phyloP scores from a whole-genome alignment of 1,140 invertebrate species.

The Plodia interpunctella region DNA sequence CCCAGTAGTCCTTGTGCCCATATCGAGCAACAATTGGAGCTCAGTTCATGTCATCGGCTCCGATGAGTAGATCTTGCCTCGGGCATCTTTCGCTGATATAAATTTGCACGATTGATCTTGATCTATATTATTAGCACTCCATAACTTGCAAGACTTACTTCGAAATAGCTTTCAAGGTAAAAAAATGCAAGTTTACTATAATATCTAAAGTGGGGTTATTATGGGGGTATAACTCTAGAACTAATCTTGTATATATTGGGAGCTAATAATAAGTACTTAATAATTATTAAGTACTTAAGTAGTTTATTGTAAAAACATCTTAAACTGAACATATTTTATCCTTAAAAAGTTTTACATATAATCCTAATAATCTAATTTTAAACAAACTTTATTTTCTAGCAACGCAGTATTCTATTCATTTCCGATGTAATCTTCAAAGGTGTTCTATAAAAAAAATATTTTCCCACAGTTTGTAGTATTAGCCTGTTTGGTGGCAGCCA shows the following conservation, averaged over 20 bases:
- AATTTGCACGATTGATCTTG: slow-evolving; percentile 18
- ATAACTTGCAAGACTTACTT: slow-evolving; percentile 15
- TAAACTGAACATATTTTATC: too few species aligned
- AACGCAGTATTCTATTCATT: not conserved
- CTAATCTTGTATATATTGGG: too few species aligned
- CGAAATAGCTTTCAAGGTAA: slow-evolving; percentile 32
- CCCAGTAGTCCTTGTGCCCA: slow-evolving; percentile 36
- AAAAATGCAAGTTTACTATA: slow-evolving; percentile 6
- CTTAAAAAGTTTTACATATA: too few species aligned
- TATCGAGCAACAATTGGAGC: slow-evolving; percentile 27
- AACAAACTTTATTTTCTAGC: not conserved
- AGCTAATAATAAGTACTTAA: too few species aligned
- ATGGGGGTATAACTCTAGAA: too few species aligned
- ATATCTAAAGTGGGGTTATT: too few species aligned
- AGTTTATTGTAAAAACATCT: too few species aligned
- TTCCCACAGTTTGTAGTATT: slow-evolving; percentile 31
- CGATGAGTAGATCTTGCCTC: slow-evolving; percentile 14
- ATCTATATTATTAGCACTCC: slow-evolving; percentile 17
- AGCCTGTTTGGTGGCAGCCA: slow-evolving; percentile 25
- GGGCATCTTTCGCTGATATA: slow-evolving; percentile 23
- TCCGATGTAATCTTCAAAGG: not conserved
- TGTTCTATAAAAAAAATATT: not conserved
- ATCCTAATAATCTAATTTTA: too few species aligned
- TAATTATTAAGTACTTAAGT: too few species aligned
- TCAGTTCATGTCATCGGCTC: slow-evolving; percentile 24